Conservation (phyloP, 2,888 invertebrate genomes). For the Diabrotica balteata region DNA sequence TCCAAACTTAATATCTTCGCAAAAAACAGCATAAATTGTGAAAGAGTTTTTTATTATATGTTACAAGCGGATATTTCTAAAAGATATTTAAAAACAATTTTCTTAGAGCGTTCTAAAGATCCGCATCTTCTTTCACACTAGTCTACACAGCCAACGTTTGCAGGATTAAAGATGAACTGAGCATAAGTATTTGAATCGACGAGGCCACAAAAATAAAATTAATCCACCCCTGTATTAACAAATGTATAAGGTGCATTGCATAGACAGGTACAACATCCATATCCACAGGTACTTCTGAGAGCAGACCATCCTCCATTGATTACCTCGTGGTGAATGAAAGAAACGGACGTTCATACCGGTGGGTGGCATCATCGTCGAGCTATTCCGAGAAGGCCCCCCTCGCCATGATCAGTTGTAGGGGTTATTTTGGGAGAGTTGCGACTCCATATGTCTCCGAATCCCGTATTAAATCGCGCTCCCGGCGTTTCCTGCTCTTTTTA, state of each 20-base stretch:
- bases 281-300: slow-evolving; percentile 13
- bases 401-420: slow-evolving; percentile 7
- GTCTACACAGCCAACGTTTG: no score
- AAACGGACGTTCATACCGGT: slow-evolving; percentile 32
- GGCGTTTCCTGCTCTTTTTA: slow-evolving; percentile 25
- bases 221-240: no score
- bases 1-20: no score
- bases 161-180: no score
- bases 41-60: no score
- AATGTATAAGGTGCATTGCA: background rate
- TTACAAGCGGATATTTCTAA: no score
- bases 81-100: no score
- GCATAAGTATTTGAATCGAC: no score
- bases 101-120: no score
- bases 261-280: slow-evolving; percentile 10
- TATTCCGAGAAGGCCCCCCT: slow-evolving; percentile 40
- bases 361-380: slow-evolving; percentile 35
- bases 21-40: no score
- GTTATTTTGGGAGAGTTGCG: slow-evolving; percentile 40
- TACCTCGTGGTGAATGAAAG: slow-evolving; percentile 37
- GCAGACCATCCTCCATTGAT: slow-evolving; percentile 32
- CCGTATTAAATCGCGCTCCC: background rate
- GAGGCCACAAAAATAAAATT: no score
- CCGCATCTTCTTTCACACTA: no score
- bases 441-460: slow-evolving; percentile 26